Evolutionary conservation across 2,797 vertebrate species (phyloP), one percentile per base, ranked within the genome.

Genomic region (Fringilla coelebs): DNA sequence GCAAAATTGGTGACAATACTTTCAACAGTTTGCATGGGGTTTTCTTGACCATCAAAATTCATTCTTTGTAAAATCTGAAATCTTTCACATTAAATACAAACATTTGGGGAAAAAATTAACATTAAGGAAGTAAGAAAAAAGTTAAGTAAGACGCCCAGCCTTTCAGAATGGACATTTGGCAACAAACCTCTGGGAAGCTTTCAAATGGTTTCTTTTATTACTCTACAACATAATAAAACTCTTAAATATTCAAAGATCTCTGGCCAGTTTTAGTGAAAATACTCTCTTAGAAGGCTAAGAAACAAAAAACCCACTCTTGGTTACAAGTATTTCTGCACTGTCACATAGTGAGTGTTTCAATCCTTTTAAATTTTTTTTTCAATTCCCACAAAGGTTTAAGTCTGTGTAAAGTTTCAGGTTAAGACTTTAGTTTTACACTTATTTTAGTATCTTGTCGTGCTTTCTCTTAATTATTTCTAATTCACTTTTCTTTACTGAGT

Each of bases 121-220:
- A 40, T 48, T 40, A 63, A 48, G 19, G 65, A 46, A 84, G 13
- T 7, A 81, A 62, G 15, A 62, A 73, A 85, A 62, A 71, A 16
- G 0, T 46, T 18, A 46, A 62, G 15, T 12, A 46, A 61, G 87
- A 73, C 13, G 0, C 1, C 5, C 16, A 54, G 15, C 4, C 11
- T 73, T 92, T 89, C 21, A 43, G 19, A 85, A 40, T 32, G 25
- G 6, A 19, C 6, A 29, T 72, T 73, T 22, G 65, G 4, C 14
- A 25, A 54, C 13, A 77, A 11, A 51, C 68, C 4, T 54, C 61
- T n/a, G 14, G 7, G 9, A 77, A 89, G 45, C 2, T 31, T 72
- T 72, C 60, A 65, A 70, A 87, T 70, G 1, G 1, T 58, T 73
- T 3, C 1, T 71, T 91, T 90, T 40, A n/a, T 81, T 48, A 22